phyloP scores from a whole-genome alignment of 2,888 invertebrate genomes.

The Calephelis perditalis region DNA sequence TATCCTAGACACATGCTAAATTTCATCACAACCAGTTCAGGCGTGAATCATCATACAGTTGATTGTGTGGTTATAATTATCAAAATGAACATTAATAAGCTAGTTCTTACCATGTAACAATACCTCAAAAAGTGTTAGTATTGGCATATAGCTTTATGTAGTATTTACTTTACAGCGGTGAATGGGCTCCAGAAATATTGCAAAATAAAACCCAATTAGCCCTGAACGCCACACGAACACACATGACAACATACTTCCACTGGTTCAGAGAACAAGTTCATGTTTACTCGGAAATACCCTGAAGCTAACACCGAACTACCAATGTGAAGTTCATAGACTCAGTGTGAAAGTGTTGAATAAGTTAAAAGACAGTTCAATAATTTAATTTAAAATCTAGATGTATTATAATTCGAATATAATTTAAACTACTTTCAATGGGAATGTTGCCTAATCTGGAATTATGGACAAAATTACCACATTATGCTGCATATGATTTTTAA shows the following conservation, averaged over 20 bases:
- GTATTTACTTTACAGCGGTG: slow-evolving; percentile 76
- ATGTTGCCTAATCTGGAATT: background rate
- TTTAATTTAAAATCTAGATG: slow-evolving; percentile 5
- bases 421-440: slow-evolving; percentile 1
- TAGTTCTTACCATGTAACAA: too few relatives aligned
- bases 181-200: slow-evolving; percentile 86
- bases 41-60: too few relatives aligned
- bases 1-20: too few relatives aligned
- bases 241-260: slow-evolving; percentile 83
- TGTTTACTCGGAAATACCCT: slow-evolving; percentile 83
- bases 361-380: slow-evolving; percentile 15
- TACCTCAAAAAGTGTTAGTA: background rate
- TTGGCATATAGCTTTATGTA: background rate
- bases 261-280: slow-evolving; percentile 90
- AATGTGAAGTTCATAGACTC: slow-evolving; percentile 27
- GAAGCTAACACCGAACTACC: slow-evolving; percentile 42
- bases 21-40: too few relatives aligned
- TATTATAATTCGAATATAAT: slow-evolving; percentile 7
- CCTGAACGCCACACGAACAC: slow-evolving; percentile 82
- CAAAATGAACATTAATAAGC: too few relatives aligned
- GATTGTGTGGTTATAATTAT: too few relatives aligned
- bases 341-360: slow-evolving; percentile 19
- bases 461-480: too few relatives aligned
- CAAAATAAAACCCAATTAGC: slow-evolving; percentile 82
- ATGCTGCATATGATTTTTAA: too few relatives aligned